phyloP scores from a whole-genome alignment of 2,888 invertebrate species.

The Seladonia tumulorum region DNA sequence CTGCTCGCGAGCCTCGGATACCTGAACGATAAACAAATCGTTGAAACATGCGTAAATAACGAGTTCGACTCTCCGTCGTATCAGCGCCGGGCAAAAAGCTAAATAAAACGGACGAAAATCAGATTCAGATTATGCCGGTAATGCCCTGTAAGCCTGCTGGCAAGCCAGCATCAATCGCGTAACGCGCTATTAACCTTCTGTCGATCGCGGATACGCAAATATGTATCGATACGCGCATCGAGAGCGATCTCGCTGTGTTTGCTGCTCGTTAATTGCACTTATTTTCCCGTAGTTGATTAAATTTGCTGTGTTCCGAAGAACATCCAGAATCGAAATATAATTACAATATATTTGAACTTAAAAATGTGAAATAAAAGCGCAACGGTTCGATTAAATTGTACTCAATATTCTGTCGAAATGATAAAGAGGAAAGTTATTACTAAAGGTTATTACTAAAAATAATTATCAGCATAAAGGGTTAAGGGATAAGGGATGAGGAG shows the following conservation, averaged over 20 bases:
- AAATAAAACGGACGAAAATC: neutral
- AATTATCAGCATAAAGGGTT: too few species aligned
- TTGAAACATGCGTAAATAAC: neutral
- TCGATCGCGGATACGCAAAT: neutral
- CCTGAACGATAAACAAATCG: neutral
- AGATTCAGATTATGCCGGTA: neutral
- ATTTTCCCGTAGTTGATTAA: neutral
- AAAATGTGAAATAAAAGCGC: too few species aligned
- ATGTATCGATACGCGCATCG: neutral
- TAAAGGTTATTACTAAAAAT: too few species aligned
- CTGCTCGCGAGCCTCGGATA: neutral
- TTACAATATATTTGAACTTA: too few species aligned
- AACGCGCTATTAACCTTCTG: neutral
- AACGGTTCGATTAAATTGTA: neutral
- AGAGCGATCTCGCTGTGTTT: too few species aligned
- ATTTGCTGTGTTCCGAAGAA: too few species aligned
- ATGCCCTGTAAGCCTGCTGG: neutral
- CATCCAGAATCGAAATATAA: neutral
- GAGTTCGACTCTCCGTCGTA: neutral
- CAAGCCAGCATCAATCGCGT: neutral
- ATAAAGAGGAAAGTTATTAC: too few species aligned
- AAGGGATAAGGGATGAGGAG: too few species aligned
- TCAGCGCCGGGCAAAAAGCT: neutral
- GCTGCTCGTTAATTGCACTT: neutral
- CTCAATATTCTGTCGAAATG: neutral